Conservation (phyloP, 2,888 invertebrate species). For the Eudemis profundana region DNA sequence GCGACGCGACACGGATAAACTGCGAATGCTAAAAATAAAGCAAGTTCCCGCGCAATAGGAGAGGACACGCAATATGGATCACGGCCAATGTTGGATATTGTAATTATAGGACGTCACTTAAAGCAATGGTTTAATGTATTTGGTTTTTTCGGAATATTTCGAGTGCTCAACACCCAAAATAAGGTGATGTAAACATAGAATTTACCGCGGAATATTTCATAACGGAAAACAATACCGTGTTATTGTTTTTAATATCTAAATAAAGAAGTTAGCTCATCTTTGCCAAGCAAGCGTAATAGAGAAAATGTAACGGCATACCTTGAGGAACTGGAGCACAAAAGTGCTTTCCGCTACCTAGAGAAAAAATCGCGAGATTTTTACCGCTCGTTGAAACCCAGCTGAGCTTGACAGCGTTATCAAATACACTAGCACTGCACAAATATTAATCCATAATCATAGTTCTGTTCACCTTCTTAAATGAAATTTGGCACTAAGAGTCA, state of each 20-base stretch:
- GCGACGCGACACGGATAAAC: constrained; percentile 67
- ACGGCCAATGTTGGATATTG: constrained; percentile 75
- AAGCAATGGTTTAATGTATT: constrained; percentile 21
- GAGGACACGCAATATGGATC: constrained; percentile 81
- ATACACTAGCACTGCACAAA: constrained; percentile 58
- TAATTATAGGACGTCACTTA: constrained; percentile 57
- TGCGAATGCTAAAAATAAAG: constrained; percentile 80
- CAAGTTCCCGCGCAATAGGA: constrained; percentile 81
- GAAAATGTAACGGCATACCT: constrained; percentile 80
- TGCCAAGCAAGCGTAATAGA: constrained; percentile 53
- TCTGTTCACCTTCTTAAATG: constrained; percentile 39
- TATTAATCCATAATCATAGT: constrained; percentile 46
- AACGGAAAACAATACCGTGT: constrained; percentile 43
- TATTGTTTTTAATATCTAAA: constrained; percentile 41
- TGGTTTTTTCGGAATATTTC: background rate
- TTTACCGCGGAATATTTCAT: constrained; percentile 18
- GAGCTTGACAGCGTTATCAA: constrained; percentile 81
- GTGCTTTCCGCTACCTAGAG: constrained; percentile 71
- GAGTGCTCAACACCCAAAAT: constrained; percentile 8
- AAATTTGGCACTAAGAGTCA: constrained; percentile 40
- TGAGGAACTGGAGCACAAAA: constrained; percentile 79
- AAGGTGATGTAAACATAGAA: constrained; percentile 18
- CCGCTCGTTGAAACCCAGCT: constrained; percentile 81
- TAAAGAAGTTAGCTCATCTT: constrained; percentile 46
- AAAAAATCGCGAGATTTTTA: constrained; percentile 81